Evolutionary conservation across 2,113 vertebrate genomes (phyloP), one percentile per base, ranked within the genome.

Genomic region (Hiodon tergisus): DNA sequence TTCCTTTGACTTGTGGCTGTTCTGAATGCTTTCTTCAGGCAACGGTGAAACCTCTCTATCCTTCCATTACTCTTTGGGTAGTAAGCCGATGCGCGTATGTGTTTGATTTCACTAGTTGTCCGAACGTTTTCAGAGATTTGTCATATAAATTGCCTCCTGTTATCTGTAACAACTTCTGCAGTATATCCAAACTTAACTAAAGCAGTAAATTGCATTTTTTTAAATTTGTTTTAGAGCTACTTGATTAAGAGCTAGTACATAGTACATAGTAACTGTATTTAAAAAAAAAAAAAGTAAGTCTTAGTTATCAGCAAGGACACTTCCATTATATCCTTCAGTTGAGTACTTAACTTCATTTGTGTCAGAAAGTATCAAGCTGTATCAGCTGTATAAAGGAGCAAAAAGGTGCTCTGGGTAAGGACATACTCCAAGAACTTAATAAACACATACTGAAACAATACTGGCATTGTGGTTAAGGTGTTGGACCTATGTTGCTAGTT

Each of bases 31-130:
- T 73, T 79, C 48, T 73, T 79, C 50, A 79, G 57, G 14, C 69
- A 52, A 14, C 59, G n/a, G 48, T 76, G 52, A 47, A 76, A 73
- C 9, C 74, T 3, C 48, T 79, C 57, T 7, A 79, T 79, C 52
- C 76, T 74, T 8, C 75, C n/a, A 17, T 69, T 79, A 57, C 62
- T 73, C 54, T 50, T 73, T 13, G 75, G 59, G 11, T 77, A 80
- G 54, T 72, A 77, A 2, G 62, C 67, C 2, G 71, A 77, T 65
- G 67, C 71, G 4, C 67, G 13, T 13, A 79, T 70, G 50, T 73
- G 74, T 53, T 62, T 79, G 67, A 47, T 76, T 65, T 16, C 51
- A 57, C 69, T 62, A 2, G 47, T 57, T 70, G 7, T 17, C 4
- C 65, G 52, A 31, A 65, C 67, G n/a, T 16, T 11, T 72, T 59